phyloP scores from a whole-genome alignment of 2,797 vertebrate species.

The Malacoraja senta region DNA sequence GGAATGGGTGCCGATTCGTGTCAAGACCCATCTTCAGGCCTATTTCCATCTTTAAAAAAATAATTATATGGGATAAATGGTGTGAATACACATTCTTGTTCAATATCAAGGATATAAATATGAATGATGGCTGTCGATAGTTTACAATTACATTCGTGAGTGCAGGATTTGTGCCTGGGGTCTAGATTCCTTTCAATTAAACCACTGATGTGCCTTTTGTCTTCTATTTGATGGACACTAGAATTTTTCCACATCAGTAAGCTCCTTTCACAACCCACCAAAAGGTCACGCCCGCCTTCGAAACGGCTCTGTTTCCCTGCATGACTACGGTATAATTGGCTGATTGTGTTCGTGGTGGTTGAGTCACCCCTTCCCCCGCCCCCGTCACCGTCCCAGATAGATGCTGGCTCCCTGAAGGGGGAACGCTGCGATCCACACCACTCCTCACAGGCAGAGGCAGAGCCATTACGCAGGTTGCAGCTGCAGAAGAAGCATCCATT shows the following conservation, averaged over 20 bases:
- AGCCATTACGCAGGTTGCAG: constrained; percentile 62
- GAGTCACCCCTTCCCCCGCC: constrained; percentile 49
- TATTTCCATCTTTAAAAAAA: too few relatives aligned
- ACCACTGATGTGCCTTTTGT: constrained; percentile 39
- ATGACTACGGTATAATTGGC: constrained; percentile 60
- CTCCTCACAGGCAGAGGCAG: constrained; percentile 52
- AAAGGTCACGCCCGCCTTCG: constrained; percentile 57
- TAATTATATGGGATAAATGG: background rate
- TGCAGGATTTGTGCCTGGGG: constrained; percentile 9
- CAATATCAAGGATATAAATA: background rate
- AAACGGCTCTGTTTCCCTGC: constrained; percentile 49
- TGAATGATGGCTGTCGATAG: background rate
- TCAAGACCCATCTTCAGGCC: too few relatives aligned
- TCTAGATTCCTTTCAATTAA: constrained; percentile 22
- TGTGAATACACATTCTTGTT: background rate
- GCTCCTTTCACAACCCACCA: constrained; percentile 52
- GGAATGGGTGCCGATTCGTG: too few relatives aligned
- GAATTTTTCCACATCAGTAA: constrained; percentile 57
- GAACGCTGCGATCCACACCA: constrained; percentile 50
- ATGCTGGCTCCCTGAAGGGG: constrained; percentile 51
- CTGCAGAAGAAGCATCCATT: constrained; percentile 60
- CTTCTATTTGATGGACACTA: constrained; percentile 49
- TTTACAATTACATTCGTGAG: constrained; percentile 6
- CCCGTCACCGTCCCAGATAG: constrained; percentile 48
- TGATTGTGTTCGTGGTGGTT: constrained; percentile 56